Evolutionary conservation across 1,140 invertebrate genomes (phyloP).

Genomic region (Cotesia glomerata): DNA sequence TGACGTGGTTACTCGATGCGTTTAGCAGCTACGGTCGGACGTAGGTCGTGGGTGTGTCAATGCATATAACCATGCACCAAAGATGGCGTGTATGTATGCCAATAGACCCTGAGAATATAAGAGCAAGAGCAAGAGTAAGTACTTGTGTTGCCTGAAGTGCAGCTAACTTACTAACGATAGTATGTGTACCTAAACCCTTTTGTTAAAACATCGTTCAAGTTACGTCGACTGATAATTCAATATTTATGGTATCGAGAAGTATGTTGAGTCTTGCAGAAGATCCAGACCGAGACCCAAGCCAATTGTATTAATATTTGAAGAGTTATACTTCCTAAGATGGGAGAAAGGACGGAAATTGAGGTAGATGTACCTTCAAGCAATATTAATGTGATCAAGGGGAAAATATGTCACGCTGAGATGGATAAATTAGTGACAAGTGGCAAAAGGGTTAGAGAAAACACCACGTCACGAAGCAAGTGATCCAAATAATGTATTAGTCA

Average conservation of each 20-base stretch:
- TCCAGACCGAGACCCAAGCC: neutral
- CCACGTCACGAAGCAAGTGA: too few species aligned
- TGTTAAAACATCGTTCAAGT: conserved; percentile 38
- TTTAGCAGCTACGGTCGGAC: neutral
- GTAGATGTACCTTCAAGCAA: too few species aligned
- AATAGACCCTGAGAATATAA: neutral
- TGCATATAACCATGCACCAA: neutral
- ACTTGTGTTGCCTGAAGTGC: neutral
- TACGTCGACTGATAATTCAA: conserved; percentile 34
- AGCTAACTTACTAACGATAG: neutral
- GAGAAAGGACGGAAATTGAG: too few species aligned
- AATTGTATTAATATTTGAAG: too few species aligned
- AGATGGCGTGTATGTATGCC: neutral
- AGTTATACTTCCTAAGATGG: too few species aligned
- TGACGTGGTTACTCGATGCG: conserved; percentile 9
- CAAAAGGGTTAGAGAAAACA: too few species aligned
- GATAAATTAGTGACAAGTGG: too few species aligned
- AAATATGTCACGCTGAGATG: too few species aligned
- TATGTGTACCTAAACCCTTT: neutral
- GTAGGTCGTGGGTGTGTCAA: too few species aligned
- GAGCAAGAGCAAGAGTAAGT: neutral
- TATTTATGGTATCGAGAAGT: conserved; percentile 41
- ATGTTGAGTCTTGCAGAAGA: neutral
- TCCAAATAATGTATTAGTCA: too few species aligned
- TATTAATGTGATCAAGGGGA: too few species aligned